phyloP scores from a whole-genome alignment of 2,888 invertebrate species.

The Caradrina clavipalpis region DNA sequence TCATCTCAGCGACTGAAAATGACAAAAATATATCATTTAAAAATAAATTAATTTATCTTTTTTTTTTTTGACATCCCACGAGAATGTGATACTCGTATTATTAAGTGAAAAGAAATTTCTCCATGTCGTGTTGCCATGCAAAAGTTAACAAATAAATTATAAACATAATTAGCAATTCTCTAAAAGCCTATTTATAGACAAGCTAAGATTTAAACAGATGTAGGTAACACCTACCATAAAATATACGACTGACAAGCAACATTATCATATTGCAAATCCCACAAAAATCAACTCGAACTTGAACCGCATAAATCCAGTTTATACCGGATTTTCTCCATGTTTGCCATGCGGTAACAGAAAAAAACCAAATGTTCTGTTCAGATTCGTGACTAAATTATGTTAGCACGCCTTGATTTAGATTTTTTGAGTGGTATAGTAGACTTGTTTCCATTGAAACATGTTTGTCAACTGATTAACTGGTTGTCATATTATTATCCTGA shows the following conservation, averaged over 20 bases:
- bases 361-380: slow-evolving; percentile 27
- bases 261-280: slow-evolving; percentile 10
- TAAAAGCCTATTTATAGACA: too few relatives aligned
- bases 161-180: too few relatives aligned
- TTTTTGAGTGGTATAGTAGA: neutral
- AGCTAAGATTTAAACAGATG: neutral
- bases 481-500: neutral
- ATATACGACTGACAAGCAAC: neutral
- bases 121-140: too few relatives aligned
- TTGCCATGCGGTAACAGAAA: slow-evolving; percentile 7
- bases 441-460: slow-evolving; percentile 12
- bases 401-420: slow-evolving; percentile 1
- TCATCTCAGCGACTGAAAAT: too few relatives aligned
- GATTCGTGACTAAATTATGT: slow-evolving; percentile 42
- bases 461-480: slow-evolving; percentile 17
- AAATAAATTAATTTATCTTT: too few relatives aligned
- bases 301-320: slow-evolving; percentile 37
- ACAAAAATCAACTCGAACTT: slow-evolving; percentile 3
- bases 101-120: too few relatives aligned
- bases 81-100: too few relatives aligned
- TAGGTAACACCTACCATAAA: neutral
- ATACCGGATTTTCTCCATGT: slow-evolving; percentile 17
- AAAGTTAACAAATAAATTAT: too few relatives aligned
- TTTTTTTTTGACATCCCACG: too few relatives aligned
- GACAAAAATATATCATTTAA: too few relatives aligned